Conservation (phyloP, 2,888 invertebrate genomes). For the Epistrophella euchroma region DNA sequence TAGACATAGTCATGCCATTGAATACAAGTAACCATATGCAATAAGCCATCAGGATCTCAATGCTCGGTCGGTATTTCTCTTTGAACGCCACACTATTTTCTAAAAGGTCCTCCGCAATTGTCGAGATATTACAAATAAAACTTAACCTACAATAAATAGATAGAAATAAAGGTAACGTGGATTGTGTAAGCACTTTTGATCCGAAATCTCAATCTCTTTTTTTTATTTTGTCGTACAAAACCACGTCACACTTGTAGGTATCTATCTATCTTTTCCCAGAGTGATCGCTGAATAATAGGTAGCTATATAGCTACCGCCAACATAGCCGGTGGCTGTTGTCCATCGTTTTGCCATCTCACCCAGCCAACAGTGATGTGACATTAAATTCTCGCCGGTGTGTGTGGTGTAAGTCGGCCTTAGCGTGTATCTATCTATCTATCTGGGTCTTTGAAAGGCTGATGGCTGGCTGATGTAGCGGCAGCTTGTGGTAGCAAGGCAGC, state of each 20-base stretch:
- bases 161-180: slow-evolving; percentile 53
- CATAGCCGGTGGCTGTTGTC: slow-evolving; percentile 46
- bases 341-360: slow-evolving; percentile 60
- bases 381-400: slow-evolving; percentile 71
- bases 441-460: slow-evolving; percentile 34
- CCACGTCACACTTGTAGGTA: slow-evolving; percentile 69
- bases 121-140: slow-evolving; percentile 35
- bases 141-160: slow-evolving; percentile 45
- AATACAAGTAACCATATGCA: slow-evolving; percentile 1
- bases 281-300: slow-evolving; percentile 16
- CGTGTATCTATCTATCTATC: slow-evolving; percentile 53
- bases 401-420: slow-evolving; percentile 36
- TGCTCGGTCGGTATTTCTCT: slow-evolving; percentile 66
- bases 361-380: slow-evolving; percentile 68
- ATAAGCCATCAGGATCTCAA: slow-evolving; percentile 31
- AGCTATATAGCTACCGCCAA: slow-evolving; percentile 39
- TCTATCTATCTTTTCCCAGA: slow-evolving; percentile 62
- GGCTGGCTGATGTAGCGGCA: background rate
- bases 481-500: background rate
- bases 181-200: slow-evolving; percentile 63
- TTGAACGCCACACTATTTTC: slow-evolving; percentile 49
- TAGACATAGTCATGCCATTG: no score
- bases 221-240: slow-evolving; percentile 37
- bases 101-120: slow-evolving; percentile 19
- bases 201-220: slow-evolving; percentile 39